These are phyloP conservation scores for Drosophila kepulauana DNA, from an alignment of 1,140 invertebrate genomes.

Conservation along the genomic window DNA sequence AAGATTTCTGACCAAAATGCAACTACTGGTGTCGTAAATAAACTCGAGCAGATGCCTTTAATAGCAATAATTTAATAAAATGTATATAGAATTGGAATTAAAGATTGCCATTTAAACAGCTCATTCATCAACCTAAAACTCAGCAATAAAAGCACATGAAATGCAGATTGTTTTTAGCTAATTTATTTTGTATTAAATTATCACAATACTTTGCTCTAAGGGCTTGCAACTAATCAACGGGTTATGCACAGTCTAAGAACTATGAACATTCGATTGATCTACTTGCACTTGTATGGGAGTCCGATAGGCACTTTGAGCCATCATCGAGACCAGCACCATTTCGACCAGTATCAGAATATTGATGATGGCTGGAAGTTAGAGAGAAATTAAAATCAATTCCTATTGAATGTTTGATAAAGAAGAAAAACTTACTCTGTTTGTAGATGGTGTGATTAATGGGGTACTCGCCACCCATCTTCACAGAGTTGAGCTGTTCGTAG, in stretches of 20 bases:
- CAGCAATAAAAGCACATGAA: background rate
- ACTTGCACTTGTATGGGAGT: slow-evolving; percentile 67
- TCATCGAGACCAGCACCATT: slow-evolving; percentile 80
- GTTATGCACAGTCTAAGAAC: slow-evolving; percentile 16
- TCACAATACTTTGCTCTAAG: slow-evolving; percentile 69
- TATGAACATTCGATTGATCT: slow-evolving; percentile 56
- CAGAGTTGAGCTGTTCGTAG: slow-evolving; percentile 68
- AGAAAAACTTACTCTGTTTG: slow-evolving; percentile 74
- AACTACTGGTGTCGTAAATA: background rate
- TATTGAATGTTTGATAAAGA: background rate
- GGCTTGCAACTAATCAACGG: background rate
- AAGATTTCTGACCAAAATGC: slow-evolving; percentile 8
- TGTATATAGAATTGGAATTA: background rate
- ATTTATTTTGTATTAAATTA: slow-evolving; percentile 69
- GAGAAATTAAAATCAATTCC: background rate
- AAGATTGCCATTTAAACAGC: background rate
- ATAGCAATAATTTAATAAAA: slow-evolving; percentile 1
- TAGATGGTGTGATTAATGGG: slow-evolving; percentile 80
- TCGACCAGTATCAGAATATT: slow-evolving; percentile 77
- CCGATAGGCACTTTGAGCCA: slow-evolving; percentile 77
- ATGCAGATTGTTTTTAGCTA: slow-evolving; percentile 1
- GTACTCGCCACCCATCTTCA: slow-evolving; percentile 72
- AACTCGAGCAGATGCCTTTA: background rate
- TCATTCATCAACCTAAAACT: background rate
- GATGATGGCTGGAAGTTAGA: slow-evolving; percentile 67